Conservation (phyloP, 2,113 vertebrate genomes). For the Acrocephalus kingi region DNA sequence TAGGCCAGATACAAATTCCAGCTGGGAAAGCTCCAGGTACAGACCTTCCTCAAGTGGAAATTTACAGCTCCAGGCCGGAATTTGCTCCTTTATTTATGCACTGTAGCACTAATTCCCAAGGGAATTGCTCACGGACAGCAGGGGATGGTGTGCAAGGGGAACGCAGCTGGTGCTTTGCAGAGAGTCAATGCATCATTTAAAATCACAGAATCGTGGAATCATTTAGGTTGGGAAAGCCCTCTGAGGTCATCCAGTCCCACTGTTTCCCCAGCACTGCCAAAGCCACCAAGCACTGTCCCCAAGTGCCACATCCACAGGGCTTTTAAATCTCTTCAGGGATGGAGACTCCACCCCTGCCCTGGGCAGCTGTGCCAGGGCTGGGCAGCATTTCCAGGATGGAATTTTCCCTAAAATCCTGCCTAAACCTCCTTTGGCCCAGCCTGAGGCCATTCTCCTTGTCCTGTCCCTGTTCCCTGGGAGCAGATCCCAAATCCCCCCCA, state of each 20-base stretch:
- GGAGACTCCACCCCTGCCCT: not conserved
- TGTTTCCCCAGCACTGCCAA: not conserved
- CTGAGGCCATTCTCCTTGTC: rapidly evolving
- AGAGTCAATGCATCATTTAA: not conserved
- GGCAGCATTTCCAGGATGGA: not conserved
- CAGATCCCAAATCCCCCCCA: too few species aligned
- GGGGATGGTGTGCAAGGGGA: not conserved
- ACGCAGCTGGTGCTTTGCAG: not conserved
- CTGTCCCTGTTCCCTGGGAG: too few species aligned
- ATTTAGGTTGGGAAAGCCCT: not conserved
- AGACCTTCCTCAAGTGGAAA: not conserved
- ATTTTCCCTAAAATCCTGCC: not conserved
- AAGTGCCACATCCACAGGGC: not conserved
- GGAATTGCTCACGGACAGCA: not conserved
- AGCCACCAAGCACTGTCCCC: not conserved
- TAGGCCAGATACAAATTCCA: not conserved
- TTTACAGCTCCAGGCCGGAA: not conserved
- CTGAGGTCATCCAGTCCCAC: not conserved
- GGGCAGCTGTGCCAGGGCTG: not conserved
- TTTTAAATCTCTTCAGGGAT: not conserved
- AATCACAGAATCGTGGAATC: not conserved
- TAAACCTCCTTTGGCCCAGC: not conserved
- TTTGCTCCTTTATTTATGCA: not conserved
- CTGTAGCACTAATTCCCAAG: not conserved
- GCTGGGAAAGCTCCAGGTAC: not conserved